phyloP scores from a whole-genome alignment of 1,140 invertebrate species.

The Caenorhabditis tropicalis region DNA sequence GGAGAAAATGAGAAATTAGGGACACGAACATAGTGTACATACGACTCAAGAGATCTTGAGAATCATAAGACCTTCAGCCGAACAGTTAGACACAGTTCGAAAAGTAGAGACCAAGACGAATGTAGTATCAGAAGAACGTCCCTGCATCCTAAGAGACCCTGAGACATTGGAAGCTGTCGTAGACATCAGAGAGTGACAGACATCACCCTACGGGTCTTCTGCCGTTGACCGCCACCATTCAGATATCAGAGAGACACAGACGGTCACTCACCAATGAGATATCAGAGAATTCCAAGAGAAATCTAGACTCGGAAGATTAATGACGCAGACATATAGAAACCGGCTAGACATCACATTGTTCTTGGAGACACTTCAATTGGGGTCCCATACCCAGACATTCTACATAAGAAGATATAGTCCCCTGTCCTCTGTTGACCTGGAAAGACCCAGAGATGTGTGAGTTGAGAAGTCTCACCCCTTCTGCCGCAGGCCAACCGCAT shows the following conservation, averaged over 20 bases:
- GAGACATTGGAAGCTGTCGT: background rate
- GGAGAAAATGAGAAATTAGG: background rate
- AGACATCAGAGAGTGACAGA: background rate
- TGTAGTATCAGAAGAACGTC: background rate
- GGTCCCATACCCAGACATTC: background rate
- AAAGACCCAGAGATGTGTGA: background rate
- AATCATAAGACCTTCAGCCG: background rate
- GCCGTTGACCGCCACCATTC: background rate
- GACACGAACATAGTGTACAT: background rate
- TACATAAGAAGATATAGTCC: background rate
- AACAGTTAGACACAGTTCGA: background rate
- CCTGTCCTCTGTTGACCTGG: background rate
- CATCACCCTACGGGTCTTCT: background rate
- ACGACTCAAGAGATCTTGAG: background rate
- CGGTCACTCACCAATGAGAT: background rate
- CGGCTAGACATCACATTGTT: background rate
- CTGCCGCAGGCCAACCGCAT: background rate
- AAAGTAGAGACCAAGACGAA: background rate
- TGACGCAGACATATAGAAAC: background rate
- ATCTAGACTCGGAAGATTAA: background rate
- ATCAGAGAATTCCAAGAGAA: background rate
- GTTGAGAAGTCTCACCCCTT: background rate
- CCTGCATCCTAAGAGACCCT: background rate
- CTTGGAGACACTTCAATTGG: background rate
- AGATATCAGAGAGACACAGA: background rate